A percentile compares a stretch with the other conserved stretches of the same genome.
Conservation (phyloP, 2,888 invertebrate species). For the Melieria omissa region DNA sequence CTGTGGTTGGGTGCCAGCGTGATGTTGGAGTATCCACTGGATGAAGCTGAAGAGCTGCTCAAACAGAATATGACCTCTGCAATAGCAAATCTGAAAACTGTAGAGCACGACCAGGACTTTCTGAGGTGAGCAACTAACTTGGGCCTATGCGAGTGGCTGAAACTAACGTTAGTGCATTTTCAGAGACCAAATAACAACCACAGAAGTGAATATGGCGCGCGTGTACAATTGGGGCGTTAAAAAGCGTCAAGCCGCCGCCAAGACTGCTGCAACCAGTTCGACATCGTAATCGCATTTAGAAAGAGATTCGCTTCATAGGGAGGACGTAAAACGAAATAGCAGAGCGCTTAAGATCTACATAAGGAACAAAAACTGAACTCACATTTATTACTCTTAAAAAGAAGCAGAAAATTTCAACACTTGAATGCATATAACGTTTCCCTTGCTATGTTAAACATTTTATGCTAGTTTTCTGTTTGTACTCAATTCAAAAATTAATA, state of each 20-base stretch:
- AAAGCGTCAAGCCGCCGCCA: constrained; percentile 81
- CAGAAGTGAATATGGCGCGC: constrained; percentile 98
- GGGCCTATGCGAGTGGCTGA: background rate
- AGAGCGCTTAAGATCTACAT: background rate
- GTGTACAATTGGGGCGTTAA: constrained; percentile 99
- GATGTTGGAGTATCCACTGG: constrained; percentile 94
- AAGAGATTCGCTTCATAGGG: constrained; percentile 7
- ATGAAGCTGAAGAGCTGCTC: constrained; percentile 88
- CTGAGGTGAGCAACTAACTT: constrained; percentile 71
- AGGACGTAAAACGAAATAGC: background rate
- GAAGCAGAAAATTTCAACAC: too few relatives aligned
- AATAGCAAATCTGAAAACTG: constrained; percentile 82
- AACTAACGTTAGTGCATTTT: constrained; percentile 10
- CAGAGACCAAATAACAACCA: constrained; percentile 97
- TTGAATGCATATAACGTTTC: background rate
- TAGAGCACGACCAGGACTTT: constrained; percentile 94
- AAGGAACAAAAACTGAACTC: constrained; percentile 13
- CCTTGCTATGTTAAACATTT: background rate
- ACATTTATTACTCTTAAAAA: constrained; percentile 17
- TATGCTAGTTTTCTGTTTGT: background rate
- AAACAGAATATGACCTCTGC: constrained; percentile 87
- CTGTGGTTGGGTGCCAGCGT: constrained; percentile 92
- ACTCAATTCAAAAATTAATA: background rate
- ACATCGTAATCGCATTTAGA: constrained; percentile 34
- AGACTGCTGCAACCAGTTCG: constrained; percentile 46